A percentile compares a stretch with the other conserved stretches of the same genome.
Conservation (phyloP, 2,888 invertebrate species). For the Saturnia japonica region DNA sequence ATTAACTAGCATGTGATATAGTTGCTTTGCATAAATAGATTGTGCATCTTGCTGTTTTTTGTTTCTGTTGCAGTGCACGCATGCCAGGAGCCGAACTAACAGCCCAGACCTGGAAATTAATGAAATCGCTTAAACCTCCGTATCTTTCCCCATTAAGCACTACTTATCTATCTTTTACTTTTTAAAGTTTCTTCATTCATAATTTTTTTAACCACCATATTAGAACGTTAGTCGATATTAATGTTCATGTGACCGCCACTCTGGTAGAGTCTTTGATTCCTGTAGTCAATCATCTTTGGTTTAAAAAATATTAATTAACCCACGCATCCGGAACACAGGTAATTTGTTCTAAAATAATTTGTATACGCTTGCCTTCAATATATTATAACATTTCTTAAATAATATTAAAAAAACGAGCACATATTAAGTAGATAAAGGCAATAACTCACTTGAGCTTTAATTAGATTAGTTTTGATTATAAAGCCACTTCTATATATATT, state of each 20-base stretch:
- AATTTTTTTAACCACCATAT: constrained; percentile 3
- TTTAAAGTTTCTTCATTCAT: background rate
- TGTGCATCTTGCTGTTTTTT: constrained; percentile 76
- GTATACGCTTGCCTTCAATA: constrained; percentile 44
- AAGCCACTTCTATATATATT: constrained; percentile 47
- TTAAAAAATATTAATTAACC: constrained; percentile 41
- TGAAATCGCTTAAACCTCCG: constrained; percentile 51
- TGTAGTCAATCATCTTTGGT: constrained; percentile 17
- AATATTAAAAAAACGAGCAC: constrained; percentile 43
- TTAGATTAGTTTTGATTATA: constrained; percentile 49
- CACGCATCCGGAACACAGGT: constrained; percentile 67
- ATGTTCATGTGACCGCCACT: background rate
- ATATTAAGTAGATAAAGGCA: constrained; percentile 45
- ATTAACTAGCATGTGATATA: constrained; percentile 52
- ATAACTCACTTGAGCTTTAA: constrained; percentile 54
- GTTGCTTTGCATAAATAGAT: constrained; percentile 65
- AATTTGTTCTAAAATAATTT: constrained; percentile 46
- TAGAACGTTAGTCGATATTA: background rate
- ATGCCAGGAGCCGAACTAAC: constrained; percentile 65
- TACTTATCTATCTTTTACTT: constrained; percentile 17
- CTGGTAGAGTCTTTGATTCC: constrained; percentile 15
- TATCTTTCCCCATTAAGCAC: constrained; percentile 21
- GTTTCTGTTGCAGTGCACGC: constrained; percentile 77
- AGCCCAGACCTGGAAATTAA: constrained; percentile 61
- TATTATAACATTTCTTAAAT: constrained; percentile 35